Evolutionary conservation across 2,888 invertebrate species (phyloP).

Genomic region (Onthophagus sagittarius): DNA sequence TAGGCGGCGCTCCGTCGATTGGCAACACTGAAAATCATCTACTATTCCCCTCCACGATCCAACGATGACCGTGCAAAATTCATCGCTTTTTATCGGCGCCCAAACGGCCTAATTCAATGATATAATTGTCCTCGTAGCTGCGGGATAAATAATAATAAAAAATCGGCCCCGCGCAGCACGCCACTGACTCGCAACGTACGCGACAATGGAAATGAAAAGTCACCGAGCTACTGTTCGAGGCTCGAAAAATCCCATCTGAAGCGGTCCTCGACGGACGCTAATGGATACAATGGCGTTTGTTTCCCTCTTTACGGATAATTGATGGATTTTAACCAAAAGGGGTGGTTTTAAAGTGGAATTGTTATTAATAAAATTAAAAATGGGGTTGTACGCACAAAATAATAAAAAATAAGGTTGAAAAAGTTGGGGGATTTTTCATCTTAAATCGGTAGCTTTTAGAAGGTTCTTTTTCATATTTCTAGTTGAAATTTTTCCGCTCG

Average conservation of each 20-base stretch:
- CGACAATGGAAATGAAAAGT: background rate
- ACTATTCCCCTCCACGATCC: background rate
- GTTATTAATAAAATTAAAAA: background rate
- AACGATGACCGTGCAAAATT: conserved; percentile 1
- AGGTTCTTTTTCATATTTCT: conserved; percentile 17
- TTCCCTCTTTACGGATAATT: background rate
- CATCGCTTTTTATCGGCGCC: conserved; percentile 39
- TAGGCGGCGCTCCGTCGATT: background rate
- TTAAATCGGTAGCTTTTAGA: conserved; percentile 10
- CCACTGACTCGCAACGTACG: background rate
- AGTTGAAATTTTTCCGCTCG: conserved; percentile 26
- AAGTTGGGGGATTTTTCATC: background rate
- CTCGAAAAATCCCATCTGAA: background rate
- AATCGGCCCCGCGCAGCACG: conserved; percentile 13
- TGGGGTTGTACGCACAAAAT: background rate
- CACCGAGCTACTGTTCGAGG: background rate
- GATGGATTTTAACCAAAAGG: background rate
- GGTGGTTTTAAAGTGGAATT: background rate
- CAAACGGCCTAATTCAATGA: conserved; percentile 47
- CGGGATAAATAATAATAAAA: conserved; percentile 41
- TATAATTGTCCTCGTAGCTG: conserved; percentile 46
- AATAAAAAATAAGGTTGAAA: background rate
- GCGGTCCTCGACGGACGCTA: background rate
- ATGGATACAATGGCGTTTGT: background rate
- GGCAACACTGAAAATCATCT: conserved; percentile 8